phyloP scores from a whole-genome alignment of 2,113 vertebrate genomes.

The Sminthopsis crassicaudata region DNA sequence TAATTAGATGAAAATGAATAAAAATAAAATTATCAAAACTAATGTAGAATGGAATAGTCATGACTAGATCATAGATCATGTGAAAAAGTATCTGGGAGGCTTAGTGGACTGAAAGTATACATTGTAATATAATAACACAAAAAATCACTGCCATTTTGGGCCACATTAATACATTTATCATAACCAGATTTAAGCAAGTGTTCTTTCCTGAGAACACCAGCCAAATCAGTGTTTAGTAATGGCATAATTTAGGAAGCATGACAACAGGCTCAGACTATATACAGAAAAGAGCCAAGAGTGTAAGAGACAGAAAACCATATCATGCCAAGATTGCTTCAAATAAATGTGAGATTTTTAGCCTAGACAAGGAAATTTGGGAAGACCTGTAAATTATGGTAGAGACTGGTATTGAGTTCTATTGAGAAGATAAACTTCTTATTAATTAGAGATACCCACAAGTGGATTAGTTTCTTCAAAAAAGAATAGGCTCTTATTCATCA shows the following conservation, averaged over 20 bases:
- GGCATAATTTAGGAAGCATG: background rate
- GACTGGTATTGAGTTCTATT: background rate
- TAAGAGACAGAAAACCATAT: background rate
- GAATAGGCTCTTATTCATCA: background rate
- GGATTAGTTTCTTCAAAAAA: background rate
- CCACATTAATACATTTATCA: background rate
- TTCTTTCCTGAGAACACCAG: background rate
- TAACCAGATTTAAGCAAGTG: no score
- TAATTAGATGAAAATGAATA: background rate
- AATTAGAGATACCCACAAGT: background rate
- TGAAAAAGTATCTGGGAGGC: background rate
- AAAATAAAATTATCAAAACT: background rate
- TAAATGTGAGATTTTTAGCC: background rate
- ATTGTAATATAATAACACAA: background rate
- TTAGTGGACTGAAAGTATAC: background rate
- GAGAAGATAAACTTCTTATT: background rate
- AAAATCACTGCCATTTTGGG: background rate
- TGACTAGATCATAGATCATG: background rate
- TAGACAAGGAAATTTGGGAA: background rate
- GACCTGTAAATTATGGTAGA: background rate
- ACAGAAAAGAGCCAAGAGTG: background rate
- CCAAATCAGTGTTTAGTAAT: background rate
- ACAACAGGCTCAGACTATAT: background rate
- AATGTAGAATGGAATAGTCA: background rate
- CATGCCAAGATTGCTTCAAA: background rate